A percentile compares a stretch with the other conserved stretches of the same genome.
phyloP scores from a whole-genome alignment of 2,113 vertebrate species.

The Oryzias melastigma region DNA sequence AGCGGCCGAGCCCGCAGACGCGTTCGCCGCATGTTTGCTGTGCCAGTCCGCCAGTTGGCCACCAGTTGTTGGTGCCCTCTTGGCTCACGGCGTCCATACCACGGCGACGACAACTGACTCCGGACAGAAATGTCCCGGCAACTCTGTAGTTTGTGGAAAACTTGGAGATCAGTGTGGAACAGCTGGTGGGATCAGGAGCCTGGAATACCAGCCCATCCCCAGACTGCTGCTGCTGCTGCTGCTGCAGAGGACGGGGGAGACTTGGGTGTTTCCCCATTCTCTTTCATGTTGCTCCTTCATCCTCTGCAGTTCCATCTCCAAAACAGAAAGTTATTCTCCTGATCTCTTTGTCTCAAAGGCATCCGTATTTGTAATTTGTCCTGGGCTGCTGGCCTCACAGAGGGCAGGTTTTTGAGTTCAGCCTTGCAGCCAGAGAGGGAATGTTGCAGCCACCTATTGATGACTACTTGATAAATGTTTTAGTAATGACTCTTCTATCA shows the following conservation, averaged over 20 bases:
- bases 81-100: slow-evolving; percentile 59
- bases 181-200: slow-evolving; percentile 87
- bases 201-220: slow-evolving; percentile 77
- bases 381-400: slow-evolving; percentile 18
- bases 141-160: slow-evolving; percentile 75
- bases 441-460: slow-evolving; percentile 87
- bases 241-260: slow-evolving; percentile 47
- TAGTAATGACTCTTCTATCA: slow-evolving; percentile 78
- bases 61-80: slow-evolving; percentile 66
- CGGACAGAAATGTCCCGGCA: slow-evolving; percentile 81
- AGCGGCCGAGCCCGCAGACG: slow-evolving; percentile 39
- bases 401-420: slow-evolving; percentile 73
- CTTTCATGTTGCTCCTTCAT: slow-evolving; percentile 63
- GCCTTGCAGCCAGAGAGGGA: slow-evolving; percentile 84
- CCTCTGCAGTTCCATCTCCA: slow-evolving; percentile 55
- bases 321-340: slow-evolving; percentile 1
- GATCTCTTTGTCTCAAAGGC: not conserved
- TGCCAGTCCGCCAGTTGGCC: slow-evolving; percentile 64
- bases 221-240: slow-evolving; percentile 41
- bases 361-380: not conserved
- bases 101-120: slow-evolving; percentile 74
- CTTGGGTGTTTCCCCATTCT: slow-evolving; percentile 66
- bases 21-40: slow-evolving; percentile 66
- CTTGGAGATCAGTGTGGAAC: slow-evolving; percentile 70
- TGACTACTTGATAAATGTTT: slow-evolving; percentile 90